Evolutionary conservation across 2,113 vertebrate species (phyloP).

Genomic region (Castor canadensis): DNA sequence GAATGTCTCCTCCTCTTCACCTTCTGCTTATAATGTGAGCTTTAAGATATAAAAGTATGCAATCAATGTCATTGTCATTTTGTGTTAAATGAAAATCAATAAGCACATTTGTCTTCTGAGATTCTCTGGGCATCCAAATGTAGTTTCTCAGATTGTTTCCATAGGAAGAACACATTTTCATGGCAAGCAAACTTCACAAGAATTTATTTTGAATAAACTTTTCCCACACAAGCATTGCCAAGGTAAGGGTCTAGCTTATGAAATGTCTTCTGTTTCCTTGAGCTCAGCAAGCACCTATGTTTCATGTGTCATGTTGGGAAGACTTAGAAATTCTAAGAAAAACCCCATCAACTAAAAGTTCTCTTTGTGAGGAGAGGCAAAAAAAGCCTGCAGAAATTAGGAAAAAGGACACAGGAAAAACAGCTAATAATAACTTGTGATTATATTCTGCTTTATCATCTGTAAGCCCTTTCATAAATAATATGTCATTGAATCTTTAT

Average conservation of each 20-base stretch:
- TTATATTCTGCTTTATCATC: not conserved
- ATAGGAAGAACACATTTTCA: not conserved
- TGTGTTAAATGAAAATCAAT: not conserved
- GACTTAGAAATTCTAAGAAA: not conserved
- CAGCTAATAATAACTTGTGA: not conserved
- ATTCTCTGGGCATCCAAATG: not conserved
- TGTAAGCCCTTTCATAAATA: not conserved
- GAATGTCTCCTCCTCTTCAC: not conserved
- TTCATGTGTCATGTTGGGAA: not conserved
- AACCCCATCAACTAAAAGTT: not conserved
- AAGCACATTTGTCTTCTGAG: not conserved
- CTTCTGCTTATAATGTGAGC: not conserved
- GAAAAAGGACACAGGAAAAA: not conserved
- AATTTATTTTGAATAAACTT: not conserved
- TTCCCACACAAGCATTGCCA: not conserved
- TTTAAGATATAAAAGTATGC: not conserved
- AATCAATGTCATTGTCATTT: not conserved
- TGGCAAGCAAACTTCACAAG: not conserved
- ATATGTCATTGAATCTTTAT: not conserved
- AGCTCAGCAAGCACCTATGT: not conserved
- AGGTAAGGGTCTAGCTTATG: not conserved
- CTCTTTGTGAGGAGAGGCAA: not conserved
- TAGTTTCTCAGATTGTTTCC: not conserved
- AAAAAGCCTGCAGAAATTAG: not conserved
- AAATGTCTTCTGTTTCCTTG: not conserved